phyloP scores from a whole-genome alignment of 2,797 vertebrate species.

The Pterois miles region DNA sequence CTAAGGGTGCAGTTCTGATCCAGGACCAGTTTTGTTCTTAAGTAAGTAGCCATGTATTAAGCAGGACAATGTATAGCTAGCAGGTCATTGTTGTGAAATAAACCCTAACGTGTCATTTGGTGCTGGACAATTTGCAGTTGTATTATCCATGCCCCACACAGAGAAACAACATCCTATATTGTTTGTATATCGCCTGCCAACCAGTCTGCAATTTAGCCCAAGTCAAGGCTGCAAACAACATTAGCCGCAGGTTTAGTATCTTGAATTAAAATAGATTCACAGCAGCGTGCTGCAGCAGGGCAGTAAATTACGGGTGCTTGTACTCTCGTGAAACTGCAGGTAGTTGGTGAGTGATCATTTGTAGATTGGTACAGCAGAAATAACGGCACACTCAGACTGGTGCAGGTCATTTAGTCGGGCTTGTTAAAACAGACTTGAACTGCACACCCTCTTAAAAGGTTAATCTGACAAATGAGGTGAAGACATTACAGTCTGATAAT shows the following conservation, averaged over 20 bases:
- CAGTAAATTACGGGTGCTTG: constrained; percentile 37
- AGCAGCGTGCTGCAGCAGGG: neutral
- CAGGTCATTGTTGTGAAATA: too few species aligned
- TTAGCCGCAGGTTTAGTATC: constrained; percentile 31
- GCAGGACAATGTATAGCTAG: too few species aligned
- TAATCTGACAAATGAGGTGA: constrained; percentile 55
- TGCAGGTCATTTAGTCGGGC: constrained; percentile 8
- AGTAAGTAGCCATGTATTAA: too few species aligned
- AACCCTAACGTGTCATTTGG: neutral
- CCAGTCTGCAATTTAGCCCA: constrained; percentile 11
- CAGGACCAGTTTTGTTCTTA: too few species aligned
- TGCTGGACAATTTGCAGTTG: neutral
- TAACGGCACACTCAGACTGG: constrained; percentile 19
- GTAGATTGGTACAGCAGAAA: constrained; percentile 28
- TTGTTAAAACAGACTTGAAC: constrained; percentile 7
- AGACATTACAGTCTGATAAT: constrained; percentile 45
- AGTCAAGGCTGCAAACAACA: constrained; percentile 32
- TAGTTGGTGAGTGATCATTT: constrained; percentile 39
- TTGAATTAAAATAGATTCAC: constrained; percentile 32
- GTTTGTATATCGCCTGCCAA: constrained; percentile 9
- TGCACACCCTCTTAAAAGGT: constrained; percentile 44
- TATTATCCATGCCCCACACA: neutral
- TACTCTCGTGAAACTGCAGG: constrained; percentile 31
- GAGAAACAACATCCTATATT: constrained; percentile 27
- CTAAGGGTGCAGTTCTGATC: too few species aligned